A percentile compares a stretch with the other conserved stretches of the same genome.
These are phyloP conservation scores for Caenorhabditis afra DNA, from an alignment of 2,888 invertebrate species.

Conservation along the genomic window DNA sequence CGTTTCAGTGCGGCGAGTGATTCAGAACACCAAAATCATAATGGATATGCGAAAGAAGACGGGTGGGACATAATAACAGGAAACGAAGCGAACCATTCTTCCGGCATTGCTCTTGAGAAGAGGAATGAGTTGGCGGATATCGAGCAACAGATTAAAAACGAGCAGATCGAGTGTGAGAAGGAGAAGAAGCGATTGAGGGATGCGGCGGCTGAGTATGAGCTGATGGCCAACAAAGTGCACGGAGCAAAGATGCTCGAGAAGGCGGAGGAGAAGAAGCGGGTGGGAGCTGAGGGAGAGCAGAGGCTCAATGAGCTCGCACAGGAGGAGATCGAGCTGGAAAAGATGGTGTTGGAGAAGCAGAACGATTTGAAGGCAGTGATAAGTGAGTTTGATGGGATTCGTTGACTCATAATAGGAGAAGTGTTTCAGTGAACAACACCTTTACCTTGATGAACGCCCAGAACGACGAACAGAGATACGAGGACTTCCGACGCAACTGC, in stretches of 20 bases:
- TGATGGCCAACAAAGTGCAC: not conserved
- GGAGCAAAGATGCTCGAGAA: not conserved
- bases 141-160: not conserved
- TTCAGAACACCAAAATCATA: too few relatives aligned
- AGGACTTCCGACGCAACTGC: slow-evolving; percentile 13
- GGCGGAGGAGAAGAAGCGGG: not conserved
- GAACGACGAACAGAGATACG: not conserved
- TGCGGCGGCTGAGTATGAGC: not conserved
- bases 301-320: too few relatives aligned
- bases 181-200: not conserved
- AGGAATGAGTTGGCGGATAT: not conserved
- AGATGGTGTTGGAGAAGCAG: not conserved
- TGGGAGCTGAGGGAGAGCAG: too few relatives aligned
- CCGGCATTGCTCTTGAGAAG: too few relatives aligned
- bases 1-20: too few relatives aligned
- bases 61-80: too few relatives aligned
- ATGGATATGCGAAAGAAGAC: too few relatives aligned
- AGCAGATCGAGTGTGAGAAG: not conserved
- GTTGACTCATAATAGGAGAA: too few relatives aligned
- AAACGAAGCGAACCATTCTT: too few relatives aligned
- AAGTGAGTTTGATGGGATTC: too few relatives aligned
- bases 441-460: not conserved
- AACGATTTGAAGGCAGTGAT: not conserved
- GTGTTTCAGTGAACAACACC: slow-evolving; percentile 8
- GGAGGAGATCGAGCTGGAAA: not conserved